Evolutionary conservation across 2,888 invertebrate species (phyloP), one percentile per base, ranked within the genome.

Genomic region (Melipona bicolor): DNA sequence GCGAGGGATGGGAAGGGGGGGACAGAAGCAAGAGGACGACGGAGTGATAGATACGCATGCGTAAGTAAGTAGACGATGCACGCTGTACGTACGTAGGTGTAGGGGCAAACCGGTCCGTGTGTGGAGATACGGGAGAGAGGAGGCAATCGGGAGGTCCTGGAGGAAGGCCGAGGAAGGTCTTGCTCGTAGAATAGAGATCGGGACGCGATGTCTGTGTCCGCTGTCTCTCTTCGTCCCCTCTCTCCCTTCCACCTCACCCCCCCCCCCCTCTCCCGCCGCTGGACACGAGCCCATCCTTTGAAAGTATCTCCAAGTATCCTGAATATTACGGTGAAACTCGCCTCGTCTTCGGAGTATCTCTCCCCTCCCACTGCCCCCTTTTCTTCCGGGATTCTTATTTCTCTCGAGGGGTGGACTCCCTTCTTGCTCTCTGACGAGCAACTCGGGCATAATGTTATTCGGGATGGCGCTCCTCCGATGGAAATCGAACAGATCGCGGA

Each of bases 231-330:
- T 59, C 70, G 21, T 59, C 65, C 56, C 64, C 15, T 9, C 11
- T 9, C 43, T 9, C 43, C 0, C 36, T 9, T 9, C 36, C 36
- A n/a, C n/a, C n/a, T n/a, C n/a, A n/a, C 11, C 54, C 64, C 64
- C 21, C 62, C 27, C 17, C 36, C 49, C 65, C 62, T 32, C 61
- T 52, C n/a, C 49, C 65, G 69, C 62, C 59, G 85, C 89, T 87
- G 89, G 92, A 92, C 92, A 92, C 90, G 89, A 92, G 92, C 91
- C 90, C 92, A 91, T 90, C 91, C 90, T 92, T 92, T 90, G 88
- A 89, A 90, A 91, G 90, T 91, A 92, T 91, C 87, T 91, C 89
- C 86, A 90, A 89, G 88, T 90, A 89, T 89, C 83, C 78, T 83
- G 87, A 88, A 89, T 89, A 89, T 89, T 90, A 89, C 90, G 85